Conservation (phyloP, 2,888 invertebrate species). For the Cataglyphis albicans region DNA sequence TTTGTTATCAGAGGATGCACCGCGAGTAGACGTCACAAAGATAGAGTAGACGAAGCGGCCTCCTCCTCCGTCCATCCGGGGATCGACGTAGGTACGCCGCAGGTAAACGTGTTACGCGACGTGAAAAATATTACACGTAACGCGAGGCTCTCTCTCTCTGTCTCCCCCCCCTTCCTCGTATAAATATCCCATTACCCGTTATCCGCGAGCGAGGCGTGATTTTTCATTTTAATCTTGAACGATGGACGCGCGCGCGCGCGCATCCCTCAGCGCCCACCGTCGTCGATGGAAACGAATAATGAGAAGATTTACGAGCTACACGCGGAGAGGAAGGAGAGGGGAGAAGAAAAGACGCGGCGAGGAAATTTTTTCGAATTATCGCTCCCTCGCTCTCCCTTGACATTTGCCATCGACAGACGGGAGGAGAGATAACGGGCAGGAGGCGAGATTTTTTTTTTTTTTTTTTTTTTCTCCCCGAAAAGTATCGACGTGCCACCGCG, state of each 20-base stretch:
- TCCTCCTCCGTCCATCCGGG: not conserved
- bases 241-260: constrained; percentile 11
- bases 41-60: not conserved
- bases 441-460: too few relatives aligned
- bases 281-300: constrained; percentile 51
- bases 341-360: not conserved
- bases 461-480: too few relatives aligned
- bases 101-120: constrained; percentile 34
- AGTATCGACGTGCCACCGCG: not conserved
- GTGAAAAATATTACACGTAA: constrained; percentile 49
- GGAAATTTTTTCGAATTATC: constrained; percentile 49
- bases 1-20: not conserved
- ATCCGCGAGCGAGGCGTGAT: constrained; percentile 40
- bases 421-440: constrained; percentile 2
- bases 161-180: not conserved
- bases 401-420: constrained; percentile 29
- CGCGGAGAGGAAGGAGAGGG: not conserved
- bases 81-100: constrained; percentile 4
- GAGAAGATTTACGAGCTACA: constrained; percentile 41
- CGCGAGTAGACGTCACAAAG: not conserved
- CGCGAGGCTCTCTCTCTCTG: not conserved
- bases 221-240: constrained; percentile 54
- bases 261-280: constrained; percentile 28
- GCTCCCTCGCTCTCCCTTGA: constrained; percentile 11
- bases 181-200: constrained; percentile 53